Evolutionary conservation across 2,888 invertebrate species (phyloP), one percentile per base, ranked within the genome.

Genomic region (Phengaris alcon): DNA sequence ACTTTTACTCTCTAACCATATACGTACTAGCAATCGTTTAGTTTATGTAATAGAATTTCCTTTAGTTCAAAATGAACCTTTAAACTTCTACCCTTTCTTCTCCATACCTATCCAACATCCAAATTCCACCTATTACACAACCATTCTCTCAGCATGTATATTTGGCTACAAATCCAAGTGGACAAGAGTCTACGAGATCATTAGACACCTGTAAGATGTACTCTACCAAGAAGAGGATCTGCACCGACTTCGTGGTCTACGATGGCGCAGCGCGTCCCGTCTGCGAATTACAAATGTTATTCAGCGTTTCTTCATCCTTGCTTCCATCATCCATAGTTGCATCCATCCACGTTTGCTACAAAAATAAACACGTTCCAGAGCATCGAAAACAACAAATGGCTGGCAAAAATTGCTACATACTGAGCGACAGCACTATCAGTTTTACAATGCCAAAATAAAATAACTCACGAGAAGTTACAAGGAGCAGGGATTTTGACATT

Each of bases 101-200:
- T 82, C 80, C 6, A 80, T 81, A 35, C 81, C 82, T 12, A 82
- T 82, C 8, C 78, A 77, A 79, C 81, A 82, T 77, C 77, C 79
- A 12, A n/a, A 82, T 74, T 81, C 82, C 68, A 78, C 79, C 7
- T 75, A 78, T 0, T 78, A 80, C 64, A 77, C 82, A 6, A 82
- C 81, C 7, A 80, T 82, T 78, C 79, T 83, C 35, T 80, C 81
- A 84, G 81, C 82, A 82, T 73, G 79, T 74, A 59, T 81, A 80
- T 64, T 55, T 83, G 55, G 82, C 81, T 74, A 82, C 80, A 44
- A 80, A 78, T 64, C 77, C 79, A 3, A 82, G 64, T 68, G 78
- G 80, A 35, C 78, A 83, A 78, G 73, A 79, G 12, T 77, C 80
- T 10, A 78, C 78, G 54, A 82, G 77, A 77, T n/a, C n/a, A n/a